Evolutionary conservation across 2,797 vertebrate species (phyloP), one percentile per base, ranked within the genome.

Genomic region (Xyrichtys novacula): DNA sequence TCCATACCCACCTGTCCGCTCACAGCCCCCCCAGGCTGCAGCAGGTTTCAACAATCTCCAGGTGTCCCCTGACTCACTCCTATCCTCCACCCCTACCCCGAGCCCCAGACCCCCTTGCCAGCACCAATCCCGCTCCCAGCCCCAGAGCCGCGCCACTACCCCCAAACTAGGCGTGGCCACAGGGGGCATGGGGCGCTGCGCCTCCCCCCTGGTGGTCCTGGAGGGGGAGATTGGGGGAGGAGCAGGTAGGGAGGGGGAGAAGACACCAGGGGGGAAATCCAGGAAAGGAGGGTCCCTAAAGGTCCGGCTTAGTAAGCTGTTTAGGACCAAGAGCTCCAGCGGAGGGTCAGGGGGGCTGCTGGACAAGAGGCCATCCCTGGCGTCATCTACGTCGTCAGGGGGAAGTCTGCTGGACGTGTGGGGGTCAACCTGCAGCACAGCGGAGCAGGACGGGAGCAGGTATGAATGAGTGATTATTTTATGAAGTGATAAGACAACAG

Each of bases 311-410:
- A 95, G 95, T 64, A 95, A 95, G 64, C 92, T 96, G 47, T 96
- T 97, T 85, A 91, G 96, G 58, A 96, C 96, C 65, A 95, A 94
- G 86, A 96, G 95, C 89, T 95, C 95, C 80, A 92, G 88, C 2
- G 93, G 86, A 0, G 86, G 94, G 0, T 75, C 91, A 1, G 81
- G 80, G 9, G 90, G 76, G 6, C 76, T 74, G 71, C 89, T 81
- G 83, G 93, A 88, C 84, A 92, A 92, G 78, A 85, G 94, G 61
- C 91, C 91, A 1, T 84, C 78, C 3, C 88, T 92, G 81, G 90
- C 92, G 1, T 92, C 94, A 15, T 92, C 94, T 85, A 92, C 94
- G 12, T 92, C 91, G 0, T 93, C 94, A 0, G 93, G 94, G n/a
- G 94, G 94, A 3, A 95, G 94, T 83, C 93, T 89, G 17, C 91